A percentile compares a stretch with the other conserved stretches of the same genome.
phyloP scores from a whole-genome alignment of 2,113 vertebrate genomes.

The Antechinus stuartii region DNA sequence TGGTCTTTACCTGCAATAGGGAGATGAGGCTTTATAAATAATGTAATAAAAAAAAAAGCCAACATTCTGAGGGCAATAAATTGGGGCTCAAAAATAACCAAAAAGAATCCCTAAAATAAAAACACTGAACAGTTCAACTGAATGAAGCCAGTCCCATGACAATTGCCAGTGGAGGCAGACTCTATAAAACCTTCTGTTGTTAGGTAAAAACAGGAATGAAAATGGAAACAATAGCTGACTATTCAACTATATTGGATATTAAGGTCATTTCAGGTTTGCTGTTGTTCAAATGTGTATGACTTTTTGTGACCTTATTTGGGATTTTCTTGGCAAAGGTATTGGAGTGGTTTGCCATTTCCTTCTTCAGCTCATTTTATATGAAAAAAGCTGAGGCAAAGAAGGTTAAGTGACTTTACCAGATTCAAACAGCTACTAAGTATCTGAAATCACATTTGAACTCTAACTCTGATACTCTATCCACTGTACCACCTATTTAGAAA shows the following conservation, averaged over 20 bases:
- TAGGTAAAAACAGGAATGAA: not conserved
- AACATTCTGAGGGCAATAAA: not conserved
- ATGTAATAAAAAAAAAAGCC: constrained; percentile 12
- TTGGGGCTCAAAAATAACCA: constrained; percentile 14
- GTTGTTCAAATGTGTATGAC: not conserved
- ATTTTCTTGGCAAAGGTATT: no score
- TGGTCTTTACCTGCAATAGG: not conserved
- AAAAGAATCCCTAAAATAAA: constrained; percentile 46
- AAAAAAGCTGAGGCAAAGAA: not conserved
- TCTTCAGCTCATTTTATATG: not conserved
- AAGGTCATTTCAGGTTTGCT: constrained; percentile 18
- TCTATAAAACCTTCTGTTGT: not conserved
- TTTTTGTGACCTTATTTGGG: not conserved
- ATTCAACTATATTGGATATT: not conserved
- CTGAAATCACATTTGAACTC: not conserved
- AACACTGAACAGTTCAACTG: not conserved
- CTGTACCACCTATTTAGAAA: not conserved
- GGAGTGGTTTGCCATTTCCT: not conserved
- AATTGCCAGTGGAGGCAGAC: not conserved
- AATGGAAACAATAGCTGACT: not conserved
- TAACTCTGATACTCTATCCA: not conserved
- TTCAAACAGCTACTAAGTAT: not conserved
- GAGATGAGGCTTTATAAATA: constrained; percentile 29
- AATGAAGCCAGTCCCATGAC: not conserved
- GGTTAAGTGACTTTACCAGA: not conserved